A percentile compares a stretch with the other conserved stretches of the same genome.
phyloP scores from a whole-genome alignment of 2,797 vertebrate genomes.

The Columba guinea region DNA sequence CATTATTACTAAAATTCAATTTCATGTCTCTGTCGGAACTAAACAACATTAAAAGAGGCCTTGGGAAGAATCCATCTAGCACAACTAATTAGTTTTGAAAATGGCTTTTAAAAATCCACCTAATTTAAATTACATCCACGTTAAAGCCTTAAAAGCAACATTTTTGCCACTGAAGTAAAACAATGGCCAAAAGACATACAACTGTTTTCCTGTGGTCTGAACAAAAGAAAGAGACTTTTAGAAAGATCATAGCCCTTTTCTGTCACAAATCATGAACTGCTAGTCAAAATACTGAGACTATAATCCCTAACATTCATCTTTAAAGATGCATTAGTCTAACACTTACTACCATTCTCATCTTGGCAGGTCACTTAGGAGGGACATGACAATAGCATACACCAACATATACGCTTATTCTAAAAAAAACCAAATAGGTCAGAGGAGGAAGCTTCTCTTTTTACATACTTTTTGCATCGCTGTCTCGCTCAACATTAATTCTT shows the following conservation, averaged over 20 bases:
- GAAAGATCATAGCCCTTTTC: not conserved
- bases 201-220: constrained; percentile 10
- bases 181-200: constrained; percentile 39
- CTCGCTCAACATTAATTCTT: not conserved
- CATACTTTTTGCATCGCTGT: not conserved
- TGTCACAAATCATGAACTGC: not conserved
- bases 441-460: not conserved
- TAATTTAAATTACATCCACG: constrained; percentile 71
- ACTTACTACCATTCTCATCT: not conserved
- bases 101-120: constrained; percentile 66
- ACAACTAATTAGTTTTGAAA: constrained; percentile 78
- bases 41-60: constrained; percentile 75
- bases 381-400: not conserved
- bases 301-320: not conserved
- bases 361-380: not conserved
- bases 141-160: constrained; percentile 61
- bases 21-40: constrained; percentile 74
- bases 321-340: not conserved
- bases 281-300: not conserved
- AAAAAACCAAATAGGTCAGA: not conserved
- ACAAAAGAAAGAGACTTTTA: constrained; percentile 16
- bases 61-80: constrained; percentile 65
- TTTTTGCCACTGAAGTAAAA: constrained; percentile 57
- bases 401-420: not conserved
- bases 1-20: constrained; percentile 82